Percentiles rank a stretch among this genome's conserved stretches.
Evolutionary conservation across 2,113 vertebrate species (phyloP).

Genomic region (Rhea pennata): DNA sequence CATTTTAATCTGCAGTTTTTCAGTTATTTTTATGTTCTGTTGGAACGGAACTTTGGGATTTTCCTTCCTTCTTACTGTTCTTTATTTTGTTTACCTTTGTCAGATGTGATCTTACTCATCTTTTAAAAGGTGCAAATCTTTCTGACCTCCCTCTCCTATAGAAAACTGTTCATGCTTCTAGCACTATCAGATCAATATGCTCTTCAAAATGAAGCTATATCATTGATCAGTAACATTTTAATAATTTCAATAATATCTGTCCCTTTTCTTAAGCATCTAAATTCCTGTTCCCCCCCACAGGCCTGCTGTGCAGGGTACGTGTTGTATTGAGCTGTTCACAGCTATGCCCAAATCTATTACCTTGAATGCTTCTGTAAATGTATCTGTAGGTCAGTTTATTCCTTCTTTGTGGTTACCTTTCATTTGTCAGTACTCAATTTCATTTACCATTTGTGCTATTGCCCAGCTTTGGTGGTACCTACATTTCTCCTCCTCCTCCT

Average conservation of each 20-base stretch:
- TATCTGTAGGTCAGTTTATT: neutral
- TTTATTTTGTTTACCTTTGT: constrained; percentile 9
- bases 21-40: neutral
- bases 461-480: neutral
- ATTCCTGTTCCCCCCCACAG: neutral
- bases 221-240: neutral
- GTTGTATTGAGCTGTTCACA: neutral
- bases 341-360: neutral
- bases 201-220: neutral
- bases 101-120: neutral
- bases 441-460: neutral
- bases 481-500: neutral
- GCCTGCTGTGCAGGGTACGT: neutral
- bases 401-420: neutral
- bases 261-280: neutral
- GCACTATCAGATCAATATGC: neutral
- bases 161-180: neutral
- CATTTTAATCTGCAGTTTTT: neutral
- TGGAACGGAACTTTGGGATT: constrained; percentile 3
- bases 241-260: neutral
- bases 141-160: neutral
- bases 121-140: neutral
- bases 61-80: neutral
- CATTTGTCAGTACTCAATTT: neutral
- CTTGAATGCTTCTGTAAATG: neutral